These are phyloP conservation scores for Sebastes itinus DNA, from an alignment of 2,797 vertebrate genomes.

Conservation along the genomic window DNA sequence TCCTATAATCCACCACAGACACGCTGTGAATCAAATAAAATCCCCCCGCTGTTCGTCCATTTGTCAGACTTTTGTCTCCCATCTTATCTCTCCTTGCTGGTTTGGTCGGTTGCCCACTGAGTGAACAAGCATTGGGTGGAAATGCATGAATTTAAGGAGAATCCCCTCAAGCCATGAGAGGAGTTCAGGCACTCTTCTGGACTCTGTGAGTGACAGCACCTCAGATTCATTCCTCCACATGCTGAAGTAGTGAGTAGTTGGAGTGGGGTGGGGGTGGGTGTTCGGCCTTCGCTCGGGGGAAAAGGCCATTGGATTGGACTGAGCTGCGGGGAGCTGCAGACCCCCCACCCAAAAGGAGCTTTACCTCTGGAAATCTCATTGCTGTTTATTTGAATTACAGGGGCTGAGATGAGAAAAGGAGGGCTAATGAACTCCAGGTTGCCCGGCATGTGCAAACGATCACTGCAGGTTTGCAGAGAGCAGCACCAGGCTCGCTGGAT, in stretches of 20 bases:
- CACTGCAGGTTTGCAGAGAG: conserved; percentile 79
- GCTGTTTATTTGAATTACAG: conserved; percentile 88
- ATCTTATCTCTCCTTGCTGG: conserved; percentile 45
- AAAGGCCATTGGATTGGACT: conserved; percentile 58
- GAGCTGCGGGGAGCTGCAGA: conserved; percentile 65
- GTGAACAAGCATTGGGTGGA: conserved; percentile 39
- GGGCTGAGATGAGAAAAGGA: conserved; percentile 82
- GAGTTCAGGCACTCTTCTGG: conserved; percentile 43
- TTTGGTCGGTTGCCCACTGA: conserved; percentile 47
- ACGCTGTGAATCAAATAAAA: conserved; percentile 56
- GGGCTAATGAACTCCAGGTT: conserved; percentile 86
- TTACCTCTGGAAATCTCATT: conserved; percentile 86
- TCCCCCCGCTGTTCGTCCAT: conserved; percentile 47
- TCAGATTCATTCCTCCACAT: conserved; percentile 73
- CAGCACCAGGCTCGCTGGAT: conserved; percentile 73
- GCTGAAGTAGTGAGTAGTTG: conserved; percentile 38
- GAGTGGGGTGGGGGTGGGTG: conserved; percentile 19
- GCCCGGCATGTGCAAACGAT: conserved; percentile 84
- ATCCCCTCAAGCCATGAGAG: conserved; percentile 56
- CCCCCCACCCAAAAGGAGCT: conserved; percentile 81
- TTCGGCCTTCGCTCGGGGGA: conserved; percentile 53
- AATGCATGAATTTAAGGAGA: conserved; percentile 55
- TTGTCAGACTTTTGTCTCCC: conserved; percentile 55
- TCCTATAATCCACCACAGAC: conserved; percentile 53
- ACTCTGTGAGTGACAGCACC: conserved; percentile 72